Conservation (phyloP, 1,140 invertebrate species). For the Heliconius nattereri region DNA sequence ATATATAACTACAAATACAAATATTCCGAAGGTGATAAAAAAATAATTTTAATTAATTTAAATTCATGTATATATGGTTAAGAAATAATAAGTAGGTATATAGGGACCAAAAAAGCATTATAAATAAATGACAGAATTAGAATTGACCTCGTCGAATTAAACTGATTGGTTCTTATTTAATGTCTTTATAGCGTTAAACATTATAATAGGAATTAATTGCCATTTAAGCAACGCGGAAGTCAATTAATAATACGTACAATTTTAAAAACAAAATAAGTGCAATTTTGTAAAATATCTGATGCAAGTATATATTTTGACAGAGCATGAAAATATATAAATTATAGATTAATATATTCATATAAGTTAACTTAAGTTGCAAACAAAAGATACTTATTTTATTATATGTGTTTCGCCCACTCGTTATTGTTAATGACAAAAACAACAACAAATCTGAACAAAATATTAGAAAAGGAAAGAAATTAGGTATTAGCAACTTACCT, state of each 20-base stretch:
- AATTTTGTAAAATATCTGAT: neutral
- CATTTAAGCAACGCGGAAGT: slow-evolving; percentile 31
- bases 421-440: slow-evolving; percentile 52
- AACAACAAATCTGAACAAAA: slow-evolving; percentile 15
- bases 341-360: neutral
- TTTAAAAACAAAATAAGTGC: neutral
- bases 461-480: slow-evolving; percentile 3
- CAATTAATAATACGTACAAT: neutral
- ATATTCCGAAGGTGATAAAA: neutral
- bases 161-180: neutral
- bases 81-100: neutral
- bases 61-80: neutral
- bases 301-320: neutral
- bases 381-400: slow-evolving; percentile 61
- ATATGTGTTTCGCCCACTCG: slow-evolving; percentile 65
- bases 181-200: neutral
- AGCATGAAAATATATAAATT: neutral
- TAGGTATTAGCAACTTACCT: slow-evolving; percentile 48
- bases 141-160: slow-evolving; percentile 6
- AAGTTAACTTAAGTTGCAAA: slow-evolving; percentile 42
- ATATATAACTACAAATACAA: too few relatives aligned
- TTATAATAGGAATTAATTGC: slow-evolving; percentile 23
- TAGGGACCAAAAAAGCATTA: neutral
- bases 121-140: neutral
- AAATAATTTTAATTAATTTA: neutral